phyloP scores from a whole-genome alignment of 30 jellyfish, hydroid and myxozoan species.

The Hydractinia echinata region DNA sequence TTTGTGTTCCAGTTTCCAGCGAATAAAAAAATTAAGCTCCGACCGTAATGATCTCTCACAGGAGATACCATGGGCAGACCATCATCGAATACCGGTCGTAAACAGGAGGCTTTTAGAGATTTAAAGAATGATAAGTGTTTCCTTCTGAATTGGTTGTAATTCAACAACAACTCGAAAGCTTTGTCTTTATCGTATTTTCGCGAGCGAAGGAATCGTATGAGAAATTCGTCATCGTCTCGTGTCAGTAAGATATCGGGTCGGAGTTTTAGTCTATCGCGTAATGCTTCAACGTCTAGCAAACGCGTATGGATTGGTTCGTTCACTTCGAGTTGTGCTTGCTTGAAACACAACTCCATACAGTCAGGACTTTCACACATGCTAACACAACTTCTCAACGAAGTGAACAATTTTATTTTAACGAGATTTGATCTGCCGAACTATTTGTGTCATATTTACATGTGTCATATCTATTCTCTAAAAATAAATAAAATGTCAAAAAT shows the following conservation, averaged over 20 bases:
- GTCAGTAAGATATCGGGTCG: conserved; percentile 76
- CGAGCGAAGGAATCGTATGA: conserved; percentile 74
- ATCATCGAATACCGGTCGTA: conserved; percentile 89
- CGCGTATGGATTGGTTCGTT: conserved; percentile 77
- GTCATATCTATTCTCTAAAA: no score
- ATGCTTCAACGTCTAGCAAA: conserved; percentile 73
- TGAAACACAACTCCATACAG: not conserved
- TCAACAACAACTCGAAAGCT: conserved; percentile 60
- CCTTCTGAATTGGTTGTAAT: conserved; percentile 63
- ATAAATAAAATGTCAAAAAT: no score
- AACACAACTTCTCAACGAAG: no score
- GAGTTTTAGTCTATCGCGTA: conserved; percentile 63
- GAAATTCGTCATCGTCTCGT: conserved; percentile 81
- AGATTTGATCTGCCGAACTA: no score
- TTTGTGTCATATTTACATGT: no score
- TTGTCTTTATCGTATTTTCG: conserved; percentile 86
- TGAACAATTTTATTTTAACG: no score
- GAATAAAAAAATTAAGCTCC: conserved; percentile 65
- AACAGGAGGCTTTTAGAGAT: conserved; percentile 79
- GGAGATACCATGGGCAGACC: conserved; percentile 95
- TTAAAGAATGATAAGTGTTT: conserved; percentile 68
- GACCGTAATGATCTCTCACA: conserved; percentile 76
- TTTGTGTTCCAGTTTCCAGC: conserved; percentile 92
- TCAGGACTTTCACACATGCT: no score
- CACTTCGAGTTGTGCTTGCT: conserved; percentile 49